These are phyloP conservation scores for Rotaria sp. DNA, from an alignment of 2,888 invertebrate species.

Conservation along the genomic window DNA sequence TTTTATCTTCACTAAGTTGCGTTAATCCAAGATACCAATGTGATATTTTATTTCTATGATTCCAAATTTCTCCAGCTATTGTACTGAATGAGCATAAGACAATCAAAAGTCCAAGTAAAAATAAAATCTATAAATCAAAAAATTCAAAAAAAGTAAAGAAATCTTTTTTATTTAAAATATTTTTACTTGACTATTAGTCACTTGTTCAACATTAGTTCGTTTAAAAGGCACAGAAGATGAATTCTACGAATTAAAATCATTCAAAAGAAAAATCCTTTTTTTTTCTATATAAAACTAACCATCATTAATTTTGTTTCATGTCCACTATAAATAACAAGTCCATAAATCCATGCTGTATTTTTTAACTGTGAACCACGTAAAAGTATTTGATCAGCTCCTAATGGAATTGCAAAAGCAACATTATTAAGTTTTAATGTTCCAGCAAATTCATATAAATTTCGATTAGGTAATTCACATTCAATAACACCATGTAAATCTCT, in stretches of 20 bases:
- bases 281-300: constrained; percentile 42
- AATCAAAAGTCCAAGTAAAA: constrained; percentile 84
- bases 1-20: neutral
- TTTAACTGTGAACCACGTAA: constrained; percentile 88
- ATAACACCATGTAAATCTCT: constrained; percentile 69
- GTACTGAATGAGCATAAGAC: constrained; percentile 81
- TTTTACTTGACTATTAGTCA: constrained; percentile 72
- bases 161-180: neutral
- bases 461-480: constrained; percentile 89
- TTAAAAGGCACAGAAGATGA: constrained; percentile 77
- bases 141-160: neutral
- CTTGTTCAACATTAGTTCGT: constrained; percentile 82
- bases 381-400: constrained; percentile 63
- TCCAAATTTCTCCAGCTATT: constrained; percentile 81
- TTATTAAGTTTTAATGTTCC: constrained; percentile 72
- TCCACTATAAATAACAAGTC: constrained; percentile 88
- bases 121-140: constrained; percentile 64
- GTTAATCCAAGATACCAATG: constrained; percentile 79
- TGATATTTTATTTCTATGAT: constrained; percentile 58
- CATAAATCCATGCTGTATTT: constrained; percentile 92
- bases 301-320: constrained; percentile 96
- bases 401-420: constrained; percentile 3
- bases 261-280: neutral
- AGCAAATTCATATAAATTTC: constrained; percentile 90
- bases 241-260: constrained; percentile 60